Conservation (phyloP, 2,888 invertebrate species). For the Leptothorax acervorum region DNA sequence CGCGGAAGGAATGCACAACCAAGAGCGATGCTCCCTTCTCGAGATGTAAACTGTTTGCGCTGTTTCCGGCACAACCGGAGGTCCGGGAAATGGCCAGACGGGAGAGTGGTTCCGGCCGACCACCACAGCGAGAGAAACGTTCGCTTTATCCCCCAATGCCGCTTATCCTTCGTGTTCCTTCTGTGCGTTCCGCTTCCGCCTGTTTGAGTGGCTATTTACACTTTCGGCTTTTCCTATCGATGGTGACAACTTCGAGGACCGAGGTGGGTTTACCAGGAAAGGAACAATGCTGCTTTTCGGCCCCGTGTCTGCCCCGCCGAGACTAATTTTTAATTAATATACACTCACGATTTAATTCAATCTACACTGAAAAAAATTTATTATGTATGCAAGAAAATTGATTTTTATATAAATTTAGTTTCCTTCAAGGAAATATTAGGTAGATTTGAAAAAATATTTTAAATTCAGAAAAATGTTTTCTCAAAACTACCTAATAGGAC, state of each 20-base stretch:
- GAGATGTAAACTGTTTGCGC: slow-evolving; percentile 80
- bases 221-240: slow-evolving; percentile 27
- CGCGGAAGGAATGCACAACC: slow-evolving; percentile 47
- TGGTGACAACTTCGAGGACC: background rate
- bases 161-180: slow-evolving; percentile 28
- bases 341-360: background rate
- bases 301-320: background rate
- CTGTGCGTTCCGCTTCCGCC: slow-evolving; percentile 30
- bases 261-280: background rate
- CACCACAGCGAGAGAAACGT: slow-evolving; percentile 16
- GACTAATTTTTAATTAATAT: background rate
- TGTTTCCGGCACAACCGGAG: slow-evolving; percentile 76
- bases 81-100: slow-evolving; percentile 75
- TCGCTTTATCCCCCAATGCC: slow-evolving; percentile 16
- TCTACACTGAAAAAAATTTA: too few relatives aligned
- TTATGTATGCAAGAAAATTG: too few relatives aligned
- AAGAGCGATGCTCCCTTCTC: slow-evolving; percentile 53
- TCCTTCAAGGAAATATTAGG: too few relatives aligned
- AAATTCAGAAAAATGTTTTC: too few relatives aligned
- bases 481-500: too few relatives aligned
- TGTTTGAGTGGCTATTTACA: slow-evolving; percentile 41
- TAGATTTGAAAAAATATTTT: too few relatives aligned
- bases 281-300: background rate
- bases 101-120: slow-evolving; percentile 61
- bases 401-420: too few relatives aligned